Evolutionary conservation across 1,140 invertebrate genomes (phyloP), one percentile per base, ranked within the genome.

Genomic region (Akabosia matsudoensis): DNA sequence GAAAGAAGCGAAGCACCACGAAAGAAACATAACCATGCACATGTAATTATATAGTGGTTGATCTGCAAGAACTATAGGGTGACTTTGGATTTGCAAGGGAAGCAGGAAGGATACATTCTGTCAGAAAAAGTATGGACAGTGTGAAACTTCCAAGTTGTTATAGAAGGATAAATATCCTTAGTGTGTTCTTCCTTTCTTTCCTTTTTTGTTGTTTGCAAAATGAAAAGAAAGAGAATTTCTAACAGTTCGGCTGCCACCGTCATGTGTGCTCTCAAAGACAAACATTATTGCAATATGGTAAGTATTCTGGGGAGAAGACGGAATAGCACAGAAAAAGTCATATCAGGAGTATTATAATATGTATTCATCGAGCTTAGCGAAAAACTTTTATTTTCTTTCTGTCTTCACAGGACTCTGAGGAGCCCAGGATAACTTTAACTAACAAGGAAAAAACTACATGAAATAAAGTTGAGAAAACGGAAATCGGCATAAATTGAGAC

Each of bases 381-480:
- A 56, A 56, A 56, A 22, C n/a, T 56, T 56, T 22, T 22, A 13
- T 13, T 56, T 56, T 56, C 22, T 22, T 56, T 56, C n/a, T 16
- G 54, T 56, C 54, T 4, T 24, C 54, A 56, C n/a, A n/a, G n/a
- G n/a, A n/a, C n/a, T n/a, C n/a, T n/a, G n/a, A n/a, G n/a, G n/a
- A n/a, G n/a, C n/a, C n/a, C 37, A 10, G 37, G 37, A 61, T 24
- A n/a, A 61, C 13, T 22, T 67, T 30, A 30, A 67, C 61, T 67
- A 67, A 67, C 61, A 67, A 67, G 61, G 54, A 22, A 67, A 30
- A 67, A 67, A 10, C n/a, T n/a, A n/a, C n/a, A n/a, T n/a, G n/a
- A n/a, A n/a, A n/a, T n/a, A 67, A 67, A 67, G 61, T 67, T 67
- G 61, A 30, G 31, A 24, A 67, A 67, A 67, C 61, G 61, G 61